Evolutionary conservation across 1,140 invertebrate genomes (phyloP), one percentile per base, ranked within the genome.

Genomic region (Temnothorax nylanderi): DNA sequence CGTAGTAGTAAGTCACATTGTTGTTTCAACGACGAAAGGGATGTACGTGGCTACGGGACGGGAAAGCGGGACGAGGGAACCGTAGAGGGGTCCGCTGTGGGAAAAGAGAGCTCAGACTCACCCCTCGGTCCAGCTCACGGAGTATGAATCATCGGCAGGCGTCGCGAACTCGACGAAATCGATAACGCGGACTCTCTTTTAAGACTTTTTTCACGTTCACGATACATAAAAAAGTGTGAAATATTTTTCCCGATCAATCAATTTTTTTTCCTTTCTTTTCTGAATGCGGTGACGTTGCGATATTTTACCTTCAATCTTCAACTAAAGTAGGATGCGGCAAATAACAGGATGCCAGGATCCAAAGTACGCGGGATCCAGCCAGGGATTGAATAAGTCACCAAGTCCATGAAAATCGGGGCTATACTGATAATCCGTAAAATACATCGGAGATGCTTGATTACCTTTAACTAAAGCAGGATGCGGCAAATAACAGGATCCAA

Each of bases 351-450:
- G 26, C 26, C 26, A 26, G 26, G 26, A 26, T 26, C 96, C 96
- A 92, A 98, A 95, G 92, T 98, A 98, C 0, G 97, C 96, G 2
- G 97, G 96, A 86, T 98, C 97, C 72, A 98, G 93, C 97, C 97
- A 98, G 0, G 97, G 97, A 86, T 97, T 97, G 21, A 98, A 92
- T 32, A 98, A 94, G 44, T 97, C 97, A 44, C 26, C 26, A 26
- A 95, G 96, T 94, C 94, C 97, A 0, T 93, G 93, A 94, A 96
- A 96, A 64, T 95, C 95, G 78, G 96, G 95, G n/a, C 95, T 95
- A 76, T 96, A 96, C 76, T 96, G 96, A 88, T 96, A 98, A 96
- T 96, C 97, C 98, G 95, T 26, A 96, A 96, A 92, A 95, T 85
- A 90, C 92, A 93, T 85, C 91, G 88, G 58, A 87, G 37, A 26